A percentile compares a stretch with the other conserved stretches of the same genome.
Conservation (phyloP, 2,113 vertebrate species). For the Rhabdomys dilectus region DNA sequence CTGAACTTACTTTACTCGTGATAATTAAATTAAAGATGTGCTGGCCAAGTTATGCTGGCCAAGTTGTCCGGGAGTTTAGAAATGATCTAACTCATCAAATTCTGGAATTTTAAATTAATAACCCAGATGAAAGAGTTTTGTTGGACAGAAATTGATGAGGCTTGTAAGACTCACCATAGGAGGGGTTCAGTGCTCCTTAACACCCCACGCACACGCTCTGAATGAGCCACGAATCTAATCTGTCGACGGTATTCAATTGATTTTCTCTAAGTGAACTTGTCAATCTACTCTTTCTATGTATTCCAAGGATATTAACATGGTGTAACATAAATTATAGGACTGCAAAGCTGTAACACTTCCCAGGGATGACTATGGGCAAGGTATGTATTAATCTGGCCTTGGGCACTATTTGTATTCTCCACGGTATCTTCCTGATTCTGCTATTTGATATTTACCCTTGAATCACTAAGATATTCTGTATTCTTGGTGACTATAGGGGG, state of each 20-base stretch:
- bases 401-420: background rate
- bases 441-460: background rate
- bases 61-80: constrained; percentile 51
- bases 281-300: constrained; percentile 62
- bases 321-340: constrained; percentile 22
- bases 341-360: constrained; percentile 46
- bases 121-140: constrained; percentile 45
- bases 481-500: background rate
- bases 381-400: background rate
- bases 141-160: constrained; percentile 58
- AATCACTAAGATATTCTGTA: background rate
- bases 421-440: background rate
- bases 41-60: constrained; percentile 47
- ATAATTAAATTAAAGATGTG: constrained; percentile 55
- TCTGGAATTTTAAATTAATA: constrained; percentile 59
- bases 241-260: constrained; percentile 6
- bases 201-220: background rate
- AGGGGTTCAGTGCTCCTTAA: constrained; percentile 9
- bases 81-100: constrained; percentile 46
- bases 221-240: constrained; percentile 38
- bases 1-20: constrained; percentile 40
- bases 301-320: constrained; percentile 33
- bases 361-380: background rate
- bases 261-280: constrained; percentile 62
- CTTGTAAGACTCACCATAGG: constrained; percentile 39